Percentiles rank a stretch among this genome's conserved stretches.
Evolutionary conservation across 2,797 vertebrate species (phyloP).

Genomic region (Falco naumanni): DNA sequence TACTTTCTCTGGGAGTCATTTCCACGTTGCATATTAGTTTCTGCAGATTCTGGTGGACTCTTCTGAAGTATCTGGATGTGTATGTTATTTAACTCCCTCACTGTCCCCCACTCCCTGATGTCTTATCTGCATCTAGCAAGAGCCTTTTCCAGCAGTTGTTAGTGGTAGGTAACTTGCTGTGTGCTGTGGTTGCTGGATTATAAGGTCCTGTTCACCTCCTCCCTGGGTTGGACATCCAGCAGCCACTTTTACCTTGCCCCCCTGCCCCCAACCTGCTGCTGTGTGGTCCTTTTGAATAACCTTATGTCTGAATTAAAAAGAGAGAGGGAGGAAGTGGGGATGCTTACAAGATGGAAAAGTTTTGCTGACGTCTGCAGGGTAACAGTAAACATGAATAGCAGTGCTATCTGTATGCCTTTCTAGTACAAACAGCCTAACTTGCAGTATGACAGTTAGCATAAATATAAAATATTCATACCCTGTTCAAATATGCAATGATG

Average conservation of each 20-base stretch:
- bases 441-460: constrained; percentile 53
- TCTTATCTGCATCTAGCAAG: not conserved
- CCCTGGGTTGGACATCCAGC: not conserved
- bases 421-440: constrained; percentile 56
- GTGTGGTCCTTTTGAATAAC: constrained; percentile 33
- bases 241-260: too few relatives aligned
- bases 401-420: not conserved
- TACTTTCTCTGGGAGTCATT: not conserved
- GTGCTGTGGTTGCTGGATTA: not conserved
- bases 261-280: not conserved
- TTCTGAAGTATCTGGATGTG: not conserved
- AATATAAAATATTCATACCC: constrained; percentile 66
- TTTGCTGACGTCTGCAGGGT: constrained; percentile 58
- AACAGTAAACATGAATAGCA: constrained; percentile 53
- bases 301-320: constrained; percentile 2
- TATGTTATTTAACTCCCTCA: not conserved
- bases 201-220: not conserved
- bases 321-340: not conserved
- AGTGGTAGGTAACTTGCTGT: not conserved
- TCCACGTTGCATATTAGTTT: not conserved
- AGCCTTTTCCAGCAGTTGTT: not conserved
- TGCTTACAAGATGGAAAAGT: constrained; percentile 24
- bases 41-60: not conserved
- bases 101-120: accelerated
- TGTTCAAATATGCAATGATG: constrained; percentile 54